A percentile compares a stretch with the other conserved stretches of the same genome.
These are phyloP conservation scores for Chymomyza costata DNA, from an alignment of 1,140 invertebrate genomes.

Conservation along the genomic window DNA sequence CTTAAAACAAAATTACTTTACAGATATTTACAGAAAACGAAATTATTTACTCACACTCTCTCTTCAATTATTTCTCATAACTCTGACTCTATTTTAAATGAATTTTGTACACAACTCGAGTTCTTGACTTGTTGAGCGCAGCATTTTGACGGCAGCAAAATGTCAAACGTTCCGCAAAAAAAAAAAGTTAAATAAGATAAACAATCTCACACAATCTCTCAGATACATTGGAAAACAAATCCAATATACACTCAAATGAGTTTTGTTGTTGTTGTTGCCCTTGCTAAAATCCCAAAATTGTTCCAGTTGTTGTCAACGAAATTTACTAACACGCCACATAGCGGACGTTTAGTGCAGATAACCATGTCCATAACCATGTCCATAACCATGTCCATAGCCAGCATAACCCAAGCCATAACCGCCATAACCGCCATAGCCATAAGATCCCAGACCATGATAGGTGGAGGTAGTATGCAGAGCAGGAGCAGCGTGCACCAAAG, in stretches of 20 bases:
- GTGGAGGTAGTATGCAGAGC: conserved; percentile 63
- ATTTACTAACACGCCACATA: too few species aligned
- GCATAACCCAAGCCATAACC: conserved; percentile 45
- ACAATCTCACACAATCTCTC: conserved; percentile 28
- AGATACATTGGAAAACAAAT: neutral
- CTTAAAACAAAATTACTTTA: conserved; percentile 11
- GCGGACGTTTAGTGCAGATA: conserved; percentile 47
- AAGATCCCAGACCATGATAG: conserved; percentile 44
- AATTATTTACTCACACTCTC: conserved; percentile 25
- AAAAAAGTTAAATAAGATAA: neutral
- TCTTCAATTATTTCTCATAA: conserved; percentile 7
- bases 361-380: conserved; percentile 48
- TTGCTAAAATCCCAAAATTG: neutral
- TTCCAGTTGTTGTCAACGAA: conserved; percentile 32
- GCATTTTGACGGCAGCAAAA: conserved; percentile 55
- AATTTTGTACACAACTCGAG: conserved; percentile 26
- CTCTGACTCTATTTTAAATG: conserved; percentile 11
- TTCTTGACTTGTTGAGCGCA: conserved; percentile 13
- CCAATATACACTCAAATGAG: conserved; percentile 6
- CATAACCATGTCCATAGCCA: conserved; percentile 38
- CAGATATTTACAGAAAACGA: conserved; percentile 44
- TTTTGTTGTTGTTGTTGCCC: conserved; percentile 1
- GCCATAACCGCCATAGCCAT: neutral
- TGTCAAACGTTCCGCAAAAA: conserved; percentile 26
- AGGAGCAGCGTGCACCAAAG: conserved; percentile 60